phyloP scores from a whole-genome alignment of 2,888 invertebrate species.

The Erynnis tages region DNA sequence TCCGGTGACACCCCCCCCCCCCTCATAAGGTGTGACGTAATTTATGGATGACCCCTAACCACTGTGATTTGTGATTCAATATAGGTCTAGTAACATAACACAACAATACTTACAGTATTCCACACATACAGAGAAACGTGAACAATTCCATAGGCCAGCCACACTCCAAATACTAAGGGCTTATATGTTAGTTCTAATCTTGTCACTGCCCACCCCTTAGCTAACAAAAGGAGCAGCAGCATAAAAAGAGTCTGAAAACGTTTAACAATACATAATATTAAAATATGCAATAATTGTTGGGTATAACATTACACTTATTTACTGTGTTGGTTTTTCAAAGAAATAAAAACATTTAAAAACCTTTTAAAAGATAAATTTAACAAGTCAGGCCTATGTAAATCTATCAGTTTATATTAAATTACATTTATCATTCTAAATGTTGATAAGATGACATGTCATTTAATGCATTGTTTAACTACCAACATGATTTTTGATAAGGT shows the following conservation, averaged over 20 bases:
- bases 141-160: conserved; percentile 95
- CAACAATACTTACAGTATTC: conserved; percentile 90
- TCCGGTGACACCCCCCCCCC: too few relatives aligned
- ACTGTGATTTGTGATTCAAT: too few relatives aligned
- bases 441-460: conserved; percentile 6
- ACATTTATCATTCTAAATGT: not conserved
- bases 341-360: too few relatives aligned
- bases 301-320: too few relatives aligned
- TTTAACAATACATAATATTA: not conserved
- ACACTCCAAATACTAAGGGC: conserved; percentile 91
- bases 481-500: too few relatives aligned
- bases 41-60: too few relatives aligned
- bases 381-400: too few relatives aligned
- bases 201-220: conserved; percentile 98
- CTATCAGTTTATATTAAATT: too few relatives aligned
- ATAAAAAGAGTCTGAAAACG: conserved; percentile 92
- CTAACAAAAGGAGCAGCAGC: conserved; percentile 93
- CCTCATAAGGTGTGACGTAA: too few relatives aligned
- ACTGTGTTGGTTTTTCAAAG: too few relatives aligned
- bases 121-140: conserved; percentile 96
- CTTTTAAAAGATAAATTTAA: too few relatives aligned
- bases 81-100: too few relatives aligned
- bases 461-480: not conserved
- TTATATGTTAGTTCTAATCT: conserved; percentile 94
- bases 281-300: not conserved